Conservation (phyloP, 2,888 invertebrate species). For the Psococerastis gibbosa region DNA sequence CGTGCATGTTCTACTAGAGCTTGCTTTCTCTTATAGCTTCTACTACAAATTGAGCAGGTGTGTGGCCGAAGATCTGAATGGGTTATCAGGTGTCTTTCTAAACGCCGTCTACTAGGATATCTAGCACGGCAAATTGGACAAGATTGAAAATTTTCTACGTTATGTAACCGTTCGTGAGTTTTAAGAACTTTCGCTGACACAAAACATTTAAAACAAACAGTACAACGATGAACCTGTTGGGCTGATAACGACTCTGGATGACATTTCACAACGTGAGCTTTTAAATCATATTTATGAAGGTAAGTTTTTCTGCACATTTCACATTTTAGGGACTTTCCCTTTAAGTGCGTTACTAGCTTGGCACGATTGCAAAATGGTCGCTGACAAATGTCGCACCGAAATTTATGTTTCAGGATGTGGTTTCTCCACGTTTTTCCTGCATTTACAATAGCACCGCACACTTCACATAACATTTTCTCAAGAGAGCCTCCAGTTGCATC, state of each 20-base stretch:
- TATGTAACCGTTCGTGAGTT: neutral
- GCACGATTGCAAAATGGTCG: no score
- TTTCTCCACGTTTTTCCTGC: neutral
- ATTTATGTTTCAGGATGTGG: neutral
- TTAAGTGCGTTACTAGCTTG: no score
- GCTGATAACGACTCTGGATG: neutral
- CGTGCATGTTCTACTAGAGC: neutral
- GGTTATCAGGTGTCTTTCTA: neutral
- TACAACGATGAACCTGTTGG: slow-evolving; percentile 1
- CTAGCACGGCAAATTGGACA: neutral
- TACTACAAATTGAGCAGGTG: neutral
- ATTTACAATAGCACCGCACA: neutral
- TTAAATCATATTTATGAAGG: neutral
- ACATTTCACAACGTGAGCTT: neutral
- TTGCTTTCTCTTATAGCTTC: neutral
- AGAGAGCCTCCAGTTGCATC: no score
- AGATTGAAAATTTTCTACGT: neutral
- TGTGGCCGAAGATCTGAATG: slow-evolving; percentile 3
- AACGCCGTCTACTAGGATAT: neutral
- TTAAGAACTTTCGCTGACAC: neutral
- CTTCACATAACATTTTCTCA: neutral
- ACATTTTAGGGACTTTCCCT: no score
- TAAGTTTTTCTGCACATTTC: no score
- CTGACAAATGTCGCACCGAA: no score
- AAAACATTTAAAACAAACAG: slow-evolving; percentile 1